Evolutionary conservation across 2,113 vertebrate species (phyloP).

Genomic region (Meriones unguiculatus): DNA sequence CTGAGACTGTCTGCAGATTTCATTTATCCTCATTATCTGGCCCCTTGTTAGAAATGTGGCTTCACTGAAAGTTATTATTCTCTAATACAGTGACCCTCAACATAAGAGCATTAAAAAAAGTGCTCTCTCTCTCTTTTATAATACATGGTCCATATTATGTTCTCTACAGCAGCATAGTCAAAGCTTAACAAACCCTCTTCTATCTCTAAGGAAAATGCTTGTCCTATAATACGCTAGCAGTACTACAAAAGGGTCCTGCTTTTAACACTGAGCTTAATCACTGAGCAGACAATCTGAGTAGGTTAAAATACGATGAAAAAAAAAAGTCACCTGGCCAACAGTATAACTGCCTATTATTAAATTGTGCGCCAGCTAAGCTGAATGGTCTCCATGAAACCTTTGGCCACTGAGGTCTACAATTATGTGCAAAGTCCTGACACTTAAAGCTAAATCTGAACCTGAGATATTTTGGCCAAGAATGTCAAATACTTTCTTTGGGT

Average conservation of each 20-base stretch:
- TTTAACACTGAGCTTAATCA: slow-evolving; percentile 49
- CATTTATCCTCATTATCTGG: slow-evolving; percentile 74
- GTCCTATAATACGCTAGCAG: slow-evolving; percentile 12
- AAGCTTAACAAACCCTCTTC: slow-evolving; percentile 40
- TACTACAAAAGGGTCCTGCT: slow-evolving; percentile 42
- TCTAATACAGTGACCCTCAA: slow-evolving; percentile 70
- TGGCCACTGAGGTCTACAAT: slow-evolving; percentile 41
- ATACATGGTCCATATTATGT: slow-evolving; percentile 29
- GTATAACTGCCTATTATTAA: slow-evolving; percentile 29
- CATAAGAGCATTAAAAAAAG: slow-evolving; percentile 56
- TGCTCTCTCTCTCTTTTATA: slow-evolving; percentile 22
- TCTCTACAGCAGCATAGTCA: slow-evolving; percentile 20
- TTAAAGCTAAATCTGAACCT: slow-evolving; percentile 48
- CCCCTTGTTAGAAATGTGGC: slow-evolving; percentile 72
- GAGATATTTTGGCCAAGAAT: slow-evolving; percentile 18
- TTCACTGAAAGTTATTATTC: slow-evolving; percentile 77
- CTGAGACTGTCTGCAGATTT: slow-evolving; percentile 71
- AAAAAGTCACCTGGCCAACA: slow-evolving; percentile 55
- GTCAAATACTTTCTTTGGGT: slow-evolving; percentile 35
- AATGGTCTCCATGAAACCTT: slow-evolving; percentile 34
- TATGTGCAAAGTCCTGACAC: slow-evolving; percentile 31
- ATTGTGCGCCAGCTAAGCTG: slow-evolving; percentile 12
- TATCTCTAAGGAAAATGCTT: slow-evolving; percentile 59
- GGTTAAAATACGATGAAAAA: slow-evolving; percentile 15
- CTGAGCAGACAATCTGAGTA: slow-evolving; percentile 34